Evolutionary conservation across 2,888 invertebrate genomes (phyloP).

Genomic region (Drosophila basisetae): DNA sequence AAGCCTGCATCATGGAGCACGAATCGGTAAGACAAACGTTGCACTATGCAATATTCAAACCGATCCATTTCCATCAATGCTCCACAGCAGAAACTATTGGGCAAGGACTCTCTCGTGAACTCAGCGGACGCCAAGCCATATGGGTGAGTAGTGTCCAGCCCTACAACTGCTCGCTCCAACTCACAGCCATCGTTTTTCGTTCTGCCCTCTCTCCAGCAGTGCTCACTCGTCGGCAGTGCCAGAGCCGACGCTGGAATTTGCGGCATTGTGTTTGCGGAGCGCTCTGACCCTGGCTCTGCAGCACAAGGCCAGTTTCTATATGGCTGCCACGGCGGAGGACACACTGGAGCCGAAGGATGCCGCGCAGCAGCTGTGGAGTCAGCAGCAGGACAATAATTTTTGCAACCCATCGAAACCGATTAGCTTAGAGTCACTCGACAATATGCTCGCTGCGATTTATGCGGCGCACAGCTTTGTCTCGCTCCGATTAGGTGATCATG

Average conservation of each 20-base stretch:
- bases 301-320: constrained; percentile 68
- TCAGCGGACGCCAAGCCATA: constrained; percentile 49
- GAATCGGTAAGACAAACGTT: constrained; percentile 85
- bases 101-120: constrained; percentile 45
- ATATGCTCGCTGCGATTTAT: constrained; percentile 89
- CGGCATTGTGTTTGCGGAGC: constrained; percentile 94
- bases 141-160: constrained; percentile 63
- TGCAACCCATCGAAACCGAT: constrained; percentile 88
- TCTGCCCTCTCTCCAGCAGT: constrained; percentile 17
- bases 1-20: constrained; percentile 92
- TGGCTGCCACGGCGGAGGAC: constrained; percentile 53
- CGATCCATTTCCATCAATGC: not conserved
- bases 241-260: constrained; percentile 95
- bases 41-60: not conserved
- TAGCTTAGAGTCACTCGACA: constrained; percentile 87
- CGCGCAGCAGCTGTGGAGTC: constrained; percentile 66
- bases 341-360: constrained; percentile 54
- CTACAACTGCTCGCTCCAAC: not conserved
- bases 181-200: not conserved
- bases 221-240: constrained; percentile 93
- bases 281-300: constrained; percentile 86
- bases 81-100: constrained; percentile 46
- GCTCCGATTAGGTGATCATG: constrained; percentile 93
- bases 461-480: constrained; percentile 94
- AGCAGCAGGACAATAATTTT: constrained; percentile 86